Base-by-base conservation (phyloP, 2,888 invertebrate genomes). In the Coenonympha arcania region DNA sequence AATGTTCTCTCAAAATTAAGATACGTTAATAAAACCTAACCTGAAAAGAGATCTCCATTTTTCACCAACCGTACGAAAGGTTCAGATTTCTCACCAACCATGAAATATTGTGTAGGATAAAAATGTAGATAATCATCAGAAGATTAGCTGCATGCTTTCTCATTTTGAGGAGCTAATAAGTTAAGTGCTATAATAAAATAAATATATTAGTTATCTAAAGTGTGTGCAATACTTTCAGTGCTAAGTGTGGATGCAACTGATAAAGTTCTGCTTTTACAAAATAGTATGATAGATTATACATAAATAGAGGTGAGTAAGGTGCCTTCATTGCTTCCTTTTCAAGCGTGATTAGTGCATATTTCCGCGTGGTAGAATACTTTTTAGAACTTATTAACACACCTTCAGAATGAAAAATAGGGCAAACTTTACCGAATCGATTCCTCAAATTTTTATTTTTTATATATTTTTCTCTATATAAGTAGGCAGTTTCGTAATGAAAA, bases 331-430 rank as follows among this genome's bases (percentile, higher is more conserved):
- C 33, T 39, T 46, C 16, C 20, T 31, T 15, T n/a, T 33, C 33
- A 55, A 52, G 55, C 55, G 52, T 55, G 52, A 42, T 48, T 31
- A 41, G 55, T 55, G 54, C 54, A 47, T 37, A 52, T 48, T 46
- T 49, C 20, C 37, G 24, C 39, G 24, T 30, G 42, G 34, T 40
- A 30, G 45, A 48, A 30, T 6, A 39, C 18, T 33, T 40, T 30
- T 54, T 34, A 5, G 9, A 26, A 13, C n/a, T 20, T 30, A 19
- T 13, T 24, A 24, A 8, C 13, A 18, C 45, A 36, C 19, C 30
- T 30, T 30, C 30, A 41, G 30, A 19, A 11, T 19, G 13, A 30
- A 30, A 41, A 8, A n/a, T 1, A n/a, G n/a, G n/a, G n/a, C n/a
- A n/a, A n/a, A n/a, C n/a, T n/a, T n/a, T n/a, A n/a, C n/a, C n/a